Evolutionary conservation across 2,797 vertebrate genomes (phyloP).

Genomic region (Melanotaenia parkinsoni): DNA sequence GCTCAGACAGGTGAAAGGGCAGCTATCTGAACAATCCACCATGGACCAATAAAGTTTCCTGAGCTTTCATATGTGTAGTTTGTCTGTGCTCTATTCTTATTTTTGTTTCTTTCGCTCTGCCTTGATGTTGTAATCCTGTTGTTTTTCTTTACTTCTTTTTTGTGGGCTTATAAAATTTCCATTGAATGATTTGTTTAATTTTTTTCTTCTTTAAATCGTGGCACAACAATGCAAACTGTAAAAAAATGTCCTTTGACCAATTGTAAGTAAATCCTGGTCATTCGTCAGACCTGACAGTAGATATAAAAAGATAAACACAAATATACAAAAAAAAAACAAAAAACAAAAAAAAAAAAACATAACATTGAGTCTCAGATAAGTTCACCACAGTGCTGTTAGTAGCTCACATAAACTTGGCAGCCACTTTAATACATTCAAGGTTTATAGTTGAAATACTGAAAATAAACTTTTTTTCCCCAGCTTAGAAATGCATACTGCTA

Average conservation of each 20-base stretch:
- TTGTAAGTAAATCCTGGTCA: slow-evolving; percentile 30
- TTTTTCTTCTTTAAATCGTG: slow-evolving; percentile 12
- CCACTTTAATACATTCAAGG: slow-evolving; percentile 5
- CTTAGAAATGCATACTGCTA: slow-evolving; percentile 21
- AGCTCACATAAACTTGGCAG: slow-evolving; percentile 39
- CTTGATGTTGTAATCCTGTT: slow-evolving; percentile 14
- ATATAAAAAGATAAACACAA: slow-evolving; percentile 42
- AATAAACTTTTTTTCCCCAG: slow-evolving; percentile 1
- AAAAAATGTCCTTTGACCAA: slow-evolving; percentile 53
- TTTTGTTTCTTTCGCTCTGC: slow-evolving; percentile 17
- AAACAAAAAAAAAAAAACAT: slow-evolving; percentile 33
- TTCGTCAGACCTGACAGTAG: slow-evolving; percentile 40
- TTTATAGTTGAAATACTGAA: slow-evolving; percentile 29
- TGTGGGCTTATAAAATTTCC: slow-evolving; percentile 51
- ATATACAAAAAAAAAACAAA: slow-evolving; percentile 28
- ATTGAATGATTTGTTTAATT: slow-evolving; percentile 33
- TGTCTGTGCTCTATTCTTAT: slow-evolving; percentile 28
- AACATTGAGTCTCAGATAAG: slow-evolving; percentile 18
- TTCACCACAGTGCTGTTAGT: slow-evolving; percentile 20
- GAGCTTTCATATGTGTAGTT: slow-evolving; percentile 1
- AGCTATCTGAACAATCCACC: slow-evolving; percentile 38
- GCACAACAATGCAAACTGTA: slow-evolving; percentile 47
- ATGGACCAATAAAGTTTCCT: slow-evolving; percentile 8
- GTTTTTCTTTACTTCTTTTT: slow-evolving; percentile 33
- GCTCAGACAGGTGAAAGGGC: slow-evolving; percentile 56